These are phyloP conservation scores for Hydractinia echinata DNA, from an alignment of 30 jellyfish, hydroid and myxozoan species.

Conservation along the genomic window DNA sequence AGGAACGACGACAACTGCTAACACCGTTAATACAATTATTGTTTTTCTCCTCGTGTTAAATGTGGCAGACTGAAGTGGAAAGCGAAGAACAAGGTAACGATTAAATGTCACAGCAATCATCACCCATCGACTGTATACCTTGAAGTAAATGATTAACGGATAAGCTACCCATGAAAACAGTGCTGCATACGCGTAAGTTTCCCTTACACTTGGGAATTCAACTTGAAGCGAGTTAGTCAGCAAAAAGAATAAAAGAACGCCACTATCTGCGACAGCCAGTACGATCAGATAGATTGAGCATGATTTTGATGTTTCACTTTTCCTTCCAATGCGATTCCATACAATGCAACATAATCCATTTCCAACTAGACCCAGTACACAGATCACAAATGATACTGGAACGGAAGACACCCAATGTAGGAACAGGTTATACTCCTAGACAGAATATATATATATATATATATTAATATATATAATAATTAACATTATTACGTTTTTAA, in stretches of 20 bases:
- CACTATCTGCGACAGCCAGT: not conserved
- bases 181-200: not conserved
- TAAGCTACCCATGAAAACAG: not conserved
- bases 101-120: not conserved
- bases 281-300: not conserved
- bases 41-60: not conserved
- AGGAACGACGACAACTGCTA: not conserved
- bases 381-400: not conserved
- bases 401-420: not conserved
- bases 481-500: no score
- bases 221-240: not conserved
- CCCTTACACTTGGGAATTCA: not conserved
- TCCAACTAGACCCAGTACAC: not conserved
- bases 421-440: no score
- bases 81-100: not conserved
- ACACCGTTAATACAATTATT: not conserved
- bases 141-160: not conserved
- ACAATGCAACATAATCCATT: not conserved
- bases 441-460: no score
- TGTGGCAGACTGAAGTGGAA: not conserved
- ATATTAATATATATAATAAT: no score
- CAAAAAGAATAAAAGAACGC: not conserved
- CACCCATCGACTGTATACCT: not conserved
- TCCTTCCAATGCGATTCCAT: not conserved
- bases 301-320: not conserved